Conservation (phyloP, 2,797 vertebrate species). For the Scleropages formosus region DNA sequence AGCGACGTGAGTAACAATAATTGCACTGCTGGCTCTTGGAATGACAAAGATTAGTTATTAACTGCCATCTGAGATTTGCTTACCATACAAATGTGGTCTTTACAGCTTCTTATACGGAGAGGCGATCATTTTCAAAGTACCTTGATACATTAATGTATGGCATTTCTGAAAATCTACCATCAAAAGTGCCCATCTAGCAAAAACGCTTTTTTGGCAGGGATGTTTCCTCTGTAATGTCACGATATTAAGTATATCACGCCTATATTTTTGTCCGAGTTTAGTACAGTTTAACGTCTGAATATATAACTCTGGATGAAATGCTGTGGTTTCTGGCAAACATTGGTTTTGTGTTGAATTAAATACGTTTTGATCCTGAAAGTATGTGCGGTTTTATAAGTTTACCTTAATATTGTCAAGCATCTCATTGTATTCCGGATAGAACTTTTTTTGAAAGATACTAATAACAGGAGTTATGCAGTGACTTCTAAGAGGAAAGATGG, state of each 20-base stretch:
- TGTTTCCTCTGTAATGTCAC: too few relatives aligned
- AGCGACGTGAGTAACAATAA: conserved; percentile 17
- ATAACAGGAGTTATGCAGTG: too few relatives aligned
- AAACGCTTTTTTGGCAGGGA: too few relatives aligned
- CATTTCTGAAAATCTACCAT: background rate
- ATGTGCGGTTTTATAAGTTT: too few relatives aligned
- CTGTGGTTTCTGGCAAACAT: background rate
- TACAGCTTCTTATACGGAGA: background rate
- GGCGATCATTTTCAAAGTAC: conserved; percentile 6
- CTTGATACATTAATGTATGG: background rate
- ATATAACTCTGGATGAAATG: background rate
- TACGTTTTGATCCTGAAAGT: background rate
- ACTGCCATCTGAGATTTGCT: conserved; percentile 18
- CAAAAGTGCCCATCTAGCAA: too few relatives aligned
- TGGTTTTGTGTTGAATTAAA: background rate
- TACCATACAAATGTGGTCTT: background rate
- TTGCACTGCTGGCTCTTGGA: conserved; percentile 16
- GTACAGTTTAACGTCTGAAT: conserved; percentile 2
- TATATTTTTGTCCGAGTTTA: background rate
- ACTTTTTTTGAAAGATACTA: too few relatives aligned
- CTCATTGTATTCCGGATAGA: too few relatives aligned
- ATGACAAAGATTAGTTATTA: conserved; percentile 25
- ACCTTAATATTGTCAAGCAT: too few relatives aligned
- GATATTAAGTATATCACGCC: background rate
- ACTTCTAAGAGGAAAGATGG: too few relatives aligned